These are phyloP conservation scores for Zophobas morio DNA, from an alignment of 1,140 invertebrate species.

Conservation along the genomic window DNA sequence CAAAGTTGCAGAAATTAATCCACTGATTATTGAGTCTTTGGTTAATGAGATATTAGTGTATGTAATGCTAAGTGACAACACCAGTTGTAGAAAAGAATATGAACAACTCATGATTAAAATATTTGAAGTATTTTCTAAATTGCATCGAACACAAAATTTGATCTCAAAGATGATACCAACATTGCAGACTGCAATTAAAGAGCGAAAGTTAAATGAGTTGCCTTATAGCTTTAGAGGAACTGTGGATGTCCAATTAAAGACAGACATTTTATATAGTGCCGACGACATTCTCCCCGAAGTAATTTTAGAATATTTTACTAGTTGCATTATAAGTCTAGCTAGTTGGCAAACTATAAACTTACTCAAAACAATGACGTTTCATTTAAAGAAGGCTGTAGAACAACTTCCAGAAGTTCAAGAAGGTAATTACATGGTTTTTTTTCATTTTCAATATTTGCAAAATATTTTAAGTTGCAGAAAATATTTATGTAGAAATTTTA, in stretches of 20 bases:
- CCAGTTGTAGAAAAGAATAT: conserved; percentile 49
- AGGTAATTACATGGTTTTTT: conserved; percentile 10
- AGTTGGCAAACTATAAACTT: conserved; percentile 64
- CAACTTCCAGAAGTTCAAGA: conserved; percentile 42
- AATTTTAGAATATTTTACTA: conserved; percentile 59
- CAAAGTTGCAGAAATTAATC: conserved; percentile 57
- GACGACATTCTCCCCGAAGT: conserved; percentile 55
- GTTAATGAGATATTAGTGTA: conserved; percentile 54
- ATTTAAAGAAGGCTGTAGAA: conserved; percentile 58
- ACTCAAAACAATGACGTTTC: conserved; percentile 62
- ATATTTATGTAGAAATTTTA: conserved; percentile 57
- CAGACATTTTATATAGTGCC: conserved; percentile 43
- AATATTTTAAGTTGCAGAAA: conserved; percentile 8
- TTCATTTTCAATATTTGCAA: not conserved
- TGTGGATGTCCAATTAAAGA: conserved; percentile 28
- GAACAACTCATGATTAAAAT: conserved; percentile 54
- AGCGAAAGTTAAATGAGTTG: conserved; percentile 25
- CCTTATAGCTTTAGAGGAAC: conserved; percentile 51
- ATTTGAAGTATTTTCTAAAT: conserved; percentile 62
- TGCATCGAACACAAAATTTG: conserved; percentile 63
- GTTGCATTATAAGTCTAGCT: conserved; percentile 56
- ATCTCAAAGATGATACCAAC: conserved; percentile 61
- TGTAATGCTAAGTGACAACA: conserved; percentile 54
- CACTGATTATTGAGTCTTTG: conserved; percentile 57
- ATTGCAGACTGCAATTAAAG: conserved; percentile 52